phyloP scores from a whole-genome alignment of 23 tunicate species.

The Trididemnum nubilum region DNA sequence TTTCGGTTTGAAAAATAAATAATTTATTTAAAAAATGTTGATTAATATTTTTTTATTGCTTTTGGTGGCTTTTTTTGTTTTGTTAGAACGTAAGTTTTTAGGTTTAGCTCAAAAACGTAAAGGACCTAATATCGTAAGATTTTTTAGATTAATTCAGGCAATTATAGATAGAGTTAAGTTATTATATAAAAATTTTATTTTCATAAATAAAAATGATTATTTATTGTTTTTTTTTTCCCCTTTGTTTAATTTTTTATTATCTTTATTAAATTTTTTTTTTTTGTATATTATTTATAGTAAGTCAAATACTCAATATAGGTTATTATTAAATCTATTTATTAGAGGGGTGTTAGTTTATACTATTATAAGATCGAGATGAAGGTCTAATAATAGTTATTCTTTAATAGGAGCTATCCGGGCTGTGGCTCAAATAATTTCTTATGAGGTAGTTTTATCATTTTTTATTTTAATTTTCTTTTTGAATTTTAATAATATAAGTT shows the following conservation, averaged over 20 bases:
- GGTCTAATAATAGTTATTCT: slow-evolving; percentile 25
- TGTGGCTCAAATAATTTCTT: slow-evolving; percentile 37
- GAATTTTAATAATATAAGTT: background rate
- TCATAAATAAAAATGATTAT: background rate
- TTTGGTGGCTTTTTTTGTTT: slow-evolving; percentile 20
- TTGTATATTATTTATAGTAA: background rate
- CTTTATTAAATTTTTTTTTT: background rate
- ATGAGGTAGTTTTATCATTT: slow-evolving; percentile 21
- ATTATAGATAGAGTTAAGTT: slow-evolving; percentile 22
- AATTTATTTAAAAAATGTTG: too few relatives aligned
- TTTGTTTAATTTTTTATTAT: background rate
- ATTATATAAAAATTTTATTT: background rate
- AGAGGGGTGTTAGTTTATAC: background rate
- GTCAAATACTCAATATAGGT: background rate
- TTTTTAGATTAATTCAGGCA: background rate
- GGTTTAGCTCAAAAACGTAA: slow-evolving; percentile 12
- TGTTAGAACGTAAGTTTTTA: slow-evolving; percentile 26
- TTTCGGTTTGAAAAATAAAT: too few relatives aligned
- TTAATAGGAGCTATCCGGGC: slow-evolving; percentile 16
- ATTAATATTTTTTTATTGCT: background rate
- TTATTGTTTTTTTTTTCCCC: background rate
- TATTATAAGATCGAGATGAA: slow-evolving; percentile 19
- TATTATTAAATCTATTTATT: background rate
- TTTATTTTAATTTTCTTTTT: slow-evolving; percentile 5
- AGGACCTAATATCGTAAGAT: slow-evolving; percentile 13